Base-by-base conservation (phyloP, 2,113 vertebrate genomes). In the Odontesthes bonariensis region DNA sequence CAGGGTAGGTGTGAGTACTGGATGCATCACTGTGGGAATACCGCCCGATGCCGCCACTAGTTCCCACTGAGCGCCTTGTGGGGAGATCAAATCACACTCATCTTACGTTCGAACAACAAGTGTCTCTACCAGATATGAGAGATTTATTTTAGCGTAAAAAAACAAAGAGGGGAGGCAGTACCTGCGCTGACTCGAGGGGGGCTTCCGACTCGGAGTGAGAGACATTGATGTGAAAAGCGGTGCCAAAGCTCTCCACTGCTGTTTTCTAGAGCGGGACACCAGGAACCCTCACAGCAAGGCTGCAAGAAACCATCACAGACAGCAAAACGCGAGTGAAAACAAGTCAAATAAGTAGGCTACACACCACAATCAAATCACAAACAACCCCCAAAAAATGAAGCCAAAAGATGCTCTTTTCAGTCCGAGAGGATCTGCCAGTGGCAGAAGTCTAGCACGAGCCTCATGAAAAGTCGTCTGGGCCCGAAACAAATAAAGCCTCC, bases 1-100 rank as follows among this genome's bases (percentile, higher is more conserved):
- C 93, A 1, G 96, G 95, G 88, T 96, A 97, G 84, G 96, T 97
- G 92, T 96, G 96, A 91, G 95, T 96, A 69, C 96, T 94, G 68
- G 97, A 95, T 46, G 95, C 93, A 75, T 96, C 95, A 38, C 94
- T 95, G 62, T 94, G 96, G 84, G 94, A 90, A 70, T 95, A 95
- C 87, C 96, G 92, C 75, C 92, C 74, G 2, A 92, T 93, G 83
- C 94, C 93, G 0, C 92, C 95, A 79, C 94, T 90, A 0, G 96
- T 94, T 19, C 95, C 95, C 75, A 96, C 96, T 68, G 96, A 95
- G 86, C 96, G 95, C 94, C 97, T 99, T 92, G 81, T 81, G 46
- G n/a, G 40, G 54, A 81, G 22, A 68, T n/a, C 8, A 42, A 49
- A 81, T 70, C 1, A 55, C 31, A 40, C 23, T 16, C 7, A n/a